A percentile compares a stretch with the other conserved stretches of the same genome.
These are phyloP conservation scores for Oreotragus oreotragus DNA, from an alignment of 2,113 vertebrate genomes.

Conservation along the genomic window DNA sequence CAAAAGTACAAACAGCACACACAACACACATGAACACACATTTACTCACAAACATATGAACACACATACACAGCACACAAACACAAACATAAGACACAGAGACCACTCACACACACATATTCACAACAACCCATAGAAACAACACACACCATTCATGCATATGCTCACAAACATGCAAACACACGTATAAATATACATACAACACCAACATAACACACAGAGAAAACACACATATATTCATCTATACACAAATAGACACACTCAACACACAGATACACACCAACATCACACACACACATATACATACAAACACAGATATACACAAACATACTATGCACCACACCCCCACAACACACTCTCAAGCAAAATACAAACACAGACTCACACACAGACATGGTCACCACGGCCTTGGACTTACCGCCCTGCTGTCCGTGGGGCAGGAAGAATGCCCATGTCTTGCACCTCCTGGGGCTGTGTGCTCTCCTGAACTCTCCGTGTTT, in stretches of 20 bases:
- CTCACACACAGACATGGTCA: background rate
- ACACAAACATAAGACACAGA: background rate
- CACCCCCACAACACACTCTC: no score
- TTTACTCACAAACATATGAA: background rate
- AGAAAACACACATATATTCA: background rate
- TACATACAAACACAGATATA: background rate
- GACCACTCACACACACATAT: background rate
- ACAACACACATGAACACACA: background rate
- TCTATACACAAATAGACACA: background rate
- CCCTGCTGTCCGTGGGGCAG: rapidly evolving
- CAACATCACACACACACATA: background rate
- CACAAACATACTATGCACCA: background rate
- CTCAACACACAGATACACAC: background rate
- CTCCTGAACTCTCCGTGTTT: background rate
- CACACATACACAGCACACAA: background rate
- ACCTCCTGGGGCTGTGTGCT: rapidly evolving
- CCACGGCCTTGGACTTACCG: background rate
- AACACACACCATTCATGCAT: background rate
- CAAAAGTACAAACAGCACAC: background rate
- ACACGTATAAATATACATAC: background rate
- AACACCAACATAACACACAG: background rate
- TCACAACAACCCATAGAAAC: background rate
- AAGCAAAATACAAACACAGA: background rate
- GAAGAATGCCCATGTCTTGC: rapidly evolving
- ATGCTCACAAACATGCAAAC: background rate